phyloP scores from a whole-genome alignment of 2,113 vertebrate genomes.

The Psilopsiagon aurifrons region DNA sequence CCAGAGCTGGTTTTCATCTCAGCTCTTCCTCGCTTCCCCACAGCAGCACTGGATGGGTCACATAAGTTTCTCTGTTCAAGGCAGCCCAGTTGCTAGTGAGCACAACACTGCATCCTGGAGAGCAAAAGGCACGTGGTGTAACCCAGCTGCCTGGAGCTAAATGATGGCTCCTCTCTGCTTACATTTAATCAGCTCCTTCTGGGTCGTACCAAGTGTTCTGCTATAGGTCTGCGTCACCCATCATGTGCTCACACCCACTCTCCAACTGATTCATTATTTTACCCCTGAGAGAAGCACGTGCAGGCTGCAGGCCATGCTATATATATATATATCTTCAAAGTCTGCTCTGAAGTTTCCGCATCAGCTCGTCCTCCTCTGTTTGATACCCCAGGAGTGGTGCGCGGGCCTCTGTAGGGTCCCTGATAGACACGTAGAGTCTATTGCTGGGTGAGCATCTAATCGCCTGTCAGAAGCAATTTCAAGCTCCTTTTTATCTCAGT shows the following conservation, averaged over 20 bases:
- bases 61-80: background rate
- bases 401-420: fast-evolving
- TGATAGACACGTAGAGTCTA: background rate
- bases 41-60: background rate
- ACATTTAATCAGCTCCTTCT: background rate
- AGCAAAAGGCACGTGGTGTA: background rate
- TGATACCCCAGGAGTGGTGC: background rate
- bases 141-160: background rate
- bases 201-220: background rate
- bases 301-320: background rate
- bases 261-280: conserved; percentile 27
- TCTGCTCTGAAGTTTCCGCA: background rate
- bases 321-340: background rate
- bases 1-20: background rate
- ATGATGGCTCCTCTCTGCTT: background rate
- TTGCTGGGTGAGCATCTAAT: conserved; percentile 13
- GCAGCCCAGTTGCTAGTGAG: background rate
- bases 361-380: background rate
- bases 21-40: background rate
- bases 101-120: background rate
- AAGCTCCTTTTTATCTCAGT: background rate
- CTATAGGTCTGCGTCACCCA: background rate
- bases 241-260: background rate
- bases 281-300: background rate
- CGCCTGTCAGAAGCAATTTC: conserved; percentile 8